Evolutionary conservation across 1,140 invertebrate genomes (phyloP), one percentile per base, ranked within the genome.

Genomic region (Luehdorfia chinensis): DNA sequence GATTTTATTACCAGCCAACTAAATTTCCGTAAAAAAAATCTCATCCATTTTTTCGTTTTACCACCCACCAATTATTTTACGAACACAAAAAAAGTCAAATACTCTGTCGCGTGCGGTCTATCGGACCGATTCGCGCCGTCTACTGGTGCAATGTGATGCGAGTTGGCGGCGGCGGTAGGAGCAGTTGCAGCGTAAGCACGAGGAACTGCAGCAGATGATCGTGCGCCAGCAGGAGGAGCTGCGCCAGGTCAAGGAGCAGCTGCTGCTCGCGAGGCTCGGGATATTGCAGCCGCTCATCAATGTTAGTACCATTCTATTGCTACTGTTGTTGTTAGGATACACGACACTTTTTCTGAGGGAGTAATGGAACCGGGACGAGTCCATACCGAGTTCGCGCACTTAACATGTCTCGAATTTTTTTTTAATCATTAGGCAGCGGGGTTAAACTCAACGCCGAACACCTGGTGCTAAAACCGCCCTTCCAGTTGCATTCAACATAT

Each of bases 141-240:
- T n/a, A 7, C 34, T 34, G 27, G 32, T 49, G 36, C 44, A 44
- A 39, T 27, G 47, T 76, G 67, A 79, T 79, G 58, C 50, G 59
- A 78, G 61, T 58, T 68, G 66, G 78, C 74, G 61, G 66, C 72
- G 48, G 61, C 72, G 69, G 69, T 91, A 93, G 76, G 93, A 92
- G 63, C 93, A 95, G 75, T 73, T 96, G 61, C 93, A 95, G 70
- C 89, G 92, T 1, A 96, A 96, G 59, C 95, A 96, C 58, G 94
- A 94, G 55, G 92, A 96, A 71, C 81, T 96, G 18, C 94, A 96
- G 59, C 92, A 94, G 62, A 88, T 95, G 55, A 96, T 96, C 47
- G 90, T 94, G 15, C 91, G 94, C 60, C 95, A 96, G 64, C 94
- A 96, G 66, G 94, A 96, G 68, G 95, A 96, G 75, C 72, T 97